phyloP scores from a whole-genome alignment of 2,888 invertebrate genomes.

The Diarsia rubi region DNA sequence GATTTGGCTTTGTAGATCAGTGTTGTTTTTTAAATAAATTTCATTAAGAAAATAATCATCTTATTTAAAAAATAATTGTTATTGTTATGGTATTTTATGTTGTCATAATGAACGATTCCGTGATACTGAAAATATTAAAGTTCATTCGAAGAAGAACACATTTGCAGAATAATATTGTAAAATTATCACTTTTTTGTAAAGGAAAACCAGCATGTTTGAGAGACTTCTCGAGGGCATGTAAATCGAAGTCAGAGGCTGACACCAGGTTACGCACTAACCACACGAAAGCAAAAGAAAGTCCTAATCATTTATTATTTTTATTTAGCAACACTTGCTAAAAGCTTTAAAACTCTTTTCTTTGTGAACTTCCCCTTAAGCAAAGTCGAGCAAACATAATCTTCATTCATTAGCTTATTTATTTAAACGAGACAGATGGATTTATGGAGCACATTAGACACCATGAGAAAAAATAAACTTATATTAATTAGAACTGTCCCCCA shows the following conservation, averaged over 20 bases:
- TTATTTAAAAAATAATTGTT: neutral
- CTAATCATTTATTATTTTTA: neutral
- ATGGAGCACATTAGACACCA: conserved; percentile 60
- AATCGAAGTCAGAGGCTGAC: neutral
- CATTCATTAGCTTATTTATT: conserved; percentile 64
- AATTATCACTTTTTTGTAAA: neutral
- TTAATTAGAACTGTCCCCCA: conserved; percentile 60
- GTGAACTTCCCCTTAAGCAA: conserved; percentile 46
- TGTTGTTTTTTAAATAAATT: neutral
- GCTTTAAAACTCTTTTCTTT: neutral
- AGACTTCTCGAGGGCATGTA: neutral
- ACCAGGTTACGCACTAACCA: too few species aligned
- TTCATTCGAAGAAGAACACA: neutral
- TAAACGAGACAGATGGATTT: conserved; percentile 59
- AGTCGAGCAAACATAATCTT: conserved; percentile 49
- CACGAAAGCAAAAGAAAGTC: neutral
- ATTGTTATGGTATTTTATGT: neutral
- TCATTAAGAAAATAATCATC: too few species aligned
- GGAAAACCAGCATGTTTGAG: neutral
- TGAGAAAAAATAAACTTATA: conserved; percentile 55
- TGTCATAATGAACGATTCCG: neutral
- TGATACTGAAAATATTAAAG: neutral
- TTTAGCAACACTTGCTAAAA: neutral
- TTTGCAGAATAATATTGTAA: neutral
- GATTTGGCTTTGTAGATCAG: neutral